Base-by-base conservation (phyloP, 2,888 invertebrate species). In the Acanthosepion esculentum region DNA sequence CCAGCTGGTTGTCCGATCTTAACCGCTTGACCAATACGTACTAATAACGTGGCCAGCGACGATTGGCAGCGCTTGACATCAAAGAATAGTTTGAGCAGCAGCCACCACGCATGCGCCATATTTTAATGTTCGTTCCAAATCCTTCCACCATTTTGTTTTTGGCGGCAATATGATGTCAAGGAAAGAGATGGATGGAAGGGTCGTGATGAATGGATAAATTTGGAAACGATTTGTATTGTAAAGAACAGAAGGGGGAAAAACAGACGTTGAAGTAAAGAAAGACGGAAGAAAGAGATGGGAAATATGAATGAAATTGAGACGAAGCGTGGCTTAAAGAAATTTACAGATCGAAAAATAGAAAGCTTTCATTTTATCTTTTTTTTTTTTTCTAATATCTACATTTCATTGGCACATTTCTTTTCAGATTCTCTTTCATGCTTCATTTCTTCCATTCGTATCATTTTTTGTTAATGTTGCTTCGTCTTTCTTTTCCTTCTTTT, bases 51-150 rank as follows among this genome's bases (percentile, higher is more conserved):
- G 78, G 59, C 23, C 20, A 23, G 59, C 59, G 59, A 78, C 78
- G 15, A 78, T 78, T 78, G 33, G 78, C n/a, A 78, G n/a, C 15
- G 78, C 78, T 78, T 33, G 78, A 78, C n/a, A 78, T 78, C 78
- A 78, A 78, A 78, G 78, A n/a, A 33, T 15, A 33, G 20, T 59
- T 59, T 3, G 23, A 23, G 20, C 59, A 59, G 59, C 20, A 23
- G 20, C 59, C 23, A 4, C 23, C 59, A 23, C 59, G 59, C 59
- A 78, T 15, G 78, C 78, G 78, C 15, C n/a, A 12, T 78, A 2
- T 78, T 78, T 78, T 78, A 78, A 78, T 78, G n/a, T 78, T n/a
- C n/a, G 78, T 78, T 78, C 78, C 78, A 78, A 78, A n/a, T 78
- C 18, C 15, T n/a, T 78, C n/a, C n/a, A 0, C 78, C n/a, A 78